Conservation (phyloP, 2,113 vertebrate species). For the Acrocephalus arundinaceus region DNA sequence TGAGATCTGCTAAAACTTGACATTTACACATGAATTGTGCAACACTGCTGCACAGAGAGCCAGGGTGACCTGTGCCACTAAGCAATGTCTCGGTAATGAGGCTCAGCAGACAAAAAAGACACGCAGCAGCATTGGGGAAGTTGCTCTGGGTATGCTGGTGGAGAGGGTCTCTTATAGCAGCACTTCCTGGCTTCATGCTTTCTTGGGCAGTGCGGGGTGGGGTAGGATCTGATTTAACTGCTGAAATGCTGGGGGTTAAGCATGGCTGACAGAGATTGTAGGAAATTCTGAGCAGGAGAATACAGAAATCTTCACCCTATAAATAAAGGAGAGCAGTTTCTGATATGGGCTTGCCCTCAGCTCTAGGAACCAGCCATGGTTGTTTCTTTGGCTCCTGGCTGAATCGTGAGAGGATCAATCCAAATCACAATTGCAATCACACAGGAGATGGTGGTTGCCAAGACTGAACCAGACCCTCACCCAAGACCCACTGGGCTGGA, state of each 20-base stretch:
- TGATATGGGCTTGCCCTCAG: background rate
- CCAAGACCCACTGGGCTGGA: background rate
- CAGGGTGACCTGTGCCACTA: background rate
- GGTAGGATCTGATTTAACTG: background rate
- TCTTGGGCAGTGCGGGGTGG: background rate
- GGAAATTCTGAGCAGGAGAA: background rate
- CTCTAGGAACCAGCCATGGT: fast-evolving
- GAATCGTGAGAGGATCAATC: background rate
- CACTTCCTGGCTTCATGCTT: background rate
- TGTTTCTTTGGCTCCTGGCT: background rate
- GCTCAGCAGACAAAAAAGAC: background rate
- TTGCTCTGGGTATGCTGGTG: background rate
- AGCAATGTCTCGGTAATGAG: background rate
- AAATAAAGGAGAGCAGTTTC: background rate
- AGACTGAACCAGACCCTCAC: background rate
- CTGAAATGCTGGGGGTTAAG: background rate
- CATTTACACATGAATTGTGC: constrained; percentile 59
- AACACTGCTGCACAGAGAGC: background rate
- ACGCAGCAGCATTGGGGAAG: background rate
- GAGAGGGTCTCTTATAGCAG: background rate
- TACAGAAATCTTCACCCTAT: background rate
- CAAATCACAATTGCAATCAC: fast-evolving
- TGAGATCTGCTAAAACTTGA: background rate
- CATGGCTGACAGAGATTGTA: background rate
- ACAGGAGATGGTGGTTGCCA: background rate